phyloP scores from a whole-genome alignment of 2,113 vertebrate genomes.

The Caranx melampygus region DNA sequence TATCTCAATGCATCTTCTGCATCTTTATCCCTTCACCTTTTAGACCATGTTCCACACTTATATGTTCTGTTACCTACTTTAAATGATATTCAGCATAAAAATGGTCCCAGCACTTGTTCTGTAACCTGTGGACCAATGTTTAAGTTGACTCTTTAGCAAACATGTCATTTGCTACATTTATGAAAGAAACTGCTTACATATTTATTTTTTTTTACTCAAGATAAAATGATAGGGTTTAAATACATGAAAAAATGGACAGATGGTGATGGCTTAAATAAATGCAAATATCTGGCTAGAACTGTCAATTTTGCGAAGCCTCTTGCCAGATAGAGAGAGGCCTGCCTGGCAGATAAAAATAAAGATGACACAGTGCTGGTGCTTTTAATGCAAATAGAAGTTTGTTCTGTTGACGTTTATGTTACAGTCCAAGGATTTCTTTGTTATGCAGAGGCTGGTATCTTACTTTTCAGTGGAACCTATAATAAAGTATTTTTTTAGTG shows the following conservation, averaged over 20 bases:
- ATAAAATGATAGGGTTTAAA: not conserved
- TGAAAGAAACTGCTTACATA: too few species aligned
- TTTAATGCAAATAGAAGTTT: not conserved
- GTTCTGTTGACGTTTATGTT: slow-evolving; percentile 3
- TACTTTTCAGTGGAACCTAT: not conserved
- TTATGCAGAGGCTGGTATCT: not conserved
- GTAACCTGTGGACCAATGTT: not conserved
- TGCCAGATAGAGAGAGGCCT: not conserved
- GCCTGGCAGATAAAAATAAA: not conserved
- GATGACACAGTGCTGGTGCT: not conserved
- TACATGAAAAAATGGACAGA: too few species aligned
- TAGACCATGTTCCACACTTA: not conserved
- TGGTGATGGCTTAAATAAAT: not conserved
- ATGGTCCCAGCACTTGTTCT: not conserved
- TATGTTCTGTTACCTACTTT: not conserved
- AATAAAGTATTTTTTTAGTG: slow-evolving; percentile 48
- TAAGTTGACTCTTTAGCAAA: too few species aligned
- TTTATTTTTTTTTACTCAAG: too few species aligned
- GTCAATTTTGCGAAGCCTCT: not conserved
- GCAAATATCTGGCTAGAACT: not conserved
- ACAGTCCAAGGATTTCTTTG: not conserved
- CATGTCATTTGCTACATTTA: not conserved
- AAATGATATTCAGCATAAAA: not conserved
- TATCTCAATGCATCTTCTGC: not conserved
- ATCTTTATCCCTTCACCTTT: not conserved